These are phyloP conservation scores for Luehdorfia chinensis DNA, from an alignment of 1,140 invertebrate species.

Conservation along the genomic window DNA sequence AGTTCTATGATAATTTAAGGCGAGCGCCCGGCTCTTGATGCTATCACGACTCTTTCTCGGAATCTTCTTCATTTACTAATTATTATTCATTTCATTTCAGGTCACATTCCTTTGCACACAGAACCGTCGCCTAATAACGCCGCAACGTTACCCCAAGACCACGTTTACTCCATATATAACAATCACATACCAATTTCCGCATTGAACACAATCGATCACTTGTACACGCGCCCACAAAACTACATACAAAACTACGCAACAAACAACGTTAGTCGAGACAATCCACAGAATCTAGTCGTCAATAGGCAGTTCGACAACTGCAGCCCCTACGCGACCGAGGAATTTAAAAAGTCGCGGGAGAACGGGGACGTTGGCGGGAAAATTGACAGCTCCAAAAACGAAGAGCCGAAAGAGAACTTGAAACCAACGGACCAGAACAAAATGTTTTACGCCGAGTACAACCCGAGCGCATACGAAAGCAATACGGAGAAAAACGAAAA, in stretches of 20 bases:
- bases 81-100: slow-evolving; percentile 40
- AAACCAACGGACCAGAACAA: slow-evolving; percentile 59
- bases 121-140: slow-evolving; percentile 32
- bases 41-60: too few species aligned
- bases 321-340: slow-evolving; percentile 41
- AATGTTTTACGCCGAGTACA: slow-evolving; percentile 38
- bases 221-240: slow-evolving; percentile 49
- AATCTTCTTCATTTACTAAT: too few species aligned
- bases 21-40: too few species aligned
- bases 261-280: slow-evolving; percentile 35
- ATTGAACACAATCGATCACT: slow-evolving; percentile 44
- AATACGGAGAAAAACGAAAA: slow-evolving; percentile 48
- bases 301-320: slow-evolving; percentile 52
- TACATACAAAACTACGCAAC: slow-evolving; percentile 44
- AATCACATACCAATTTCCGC: slow-evolving; percentile 47
- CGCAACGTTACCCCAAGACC: slow-evolving; percentile 32
- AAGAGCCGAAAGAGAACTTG: slow-evolving; percentile 61
- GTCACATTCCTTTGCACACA: slow-evolving; percentile 32
- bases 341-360: slow-evolving; percentile 40
- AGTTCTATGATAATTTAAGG: too few species aligned
- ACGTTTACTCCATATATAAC: slow-evolving; percentile 45
- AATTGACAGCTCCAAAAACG: slow-evolving; percentile 35
- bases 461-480: slow-evolving; percentile 19
- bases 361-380: slow-evolving; percentile 26
- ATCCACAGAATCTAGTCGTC: slow-evolving; percentile 62